Evolutionary conservation across 2,888 invertebrate genomes (phyloP).

Genomic region (Cetonia aurata): DNA sequence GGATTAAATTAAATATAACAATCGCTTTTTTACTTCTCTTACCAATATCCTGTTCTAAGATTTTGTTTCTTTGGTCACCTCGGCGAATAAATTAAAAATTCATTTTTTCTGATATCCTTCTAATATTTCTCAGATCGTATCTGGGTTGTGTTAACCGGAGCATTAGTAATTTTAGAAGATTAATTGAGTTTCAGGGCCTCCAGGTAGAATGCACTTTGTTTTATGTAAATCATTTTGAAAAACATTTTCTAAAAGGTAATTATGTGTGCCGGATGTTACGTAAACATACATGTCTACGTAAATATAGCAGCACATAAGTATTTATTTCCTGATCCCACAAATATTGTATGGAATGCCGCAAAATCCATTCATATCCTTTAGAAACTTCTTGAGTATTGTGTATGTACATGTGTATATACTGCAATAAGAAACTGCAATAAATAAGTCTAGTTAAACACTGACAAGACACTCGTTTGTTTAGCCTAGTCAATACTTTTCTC

Average conservation of each 20-base stretch:
- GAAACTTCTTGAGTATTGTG: too few relatives aligned
- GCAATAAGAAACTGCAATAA: too few relatives aligned
- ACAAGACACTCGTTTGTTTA: too few relatives aligned
- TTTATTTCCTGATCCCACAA: constrained; percentile 19
- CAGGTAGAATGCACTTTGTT: constrained; percentile 37
- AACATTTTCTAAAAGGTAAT: constrained; percentile 23
- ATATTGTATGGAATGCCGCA: neutral
- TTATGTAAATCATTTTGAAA: constrained; percentile 24
- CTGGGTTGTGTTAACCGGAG: constrained; percentile 25
- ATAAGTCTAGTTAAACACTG: too few relatives aligned
- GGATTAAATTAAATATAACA: constrained; percentile 29
- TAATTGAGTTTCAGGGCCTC: constrained; percentile 36
- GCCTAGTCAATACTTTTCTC: too few relatives aligned
- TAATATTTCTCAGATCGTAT: constrained; percentile 36
- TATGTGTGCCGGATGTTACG: constrained; percentile 29
- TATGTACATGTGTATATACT: too few relatives aligned
- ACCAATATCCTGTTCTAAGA: constrained; percentile 28
- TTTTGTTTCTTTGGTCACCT: constrained; percentile 12
- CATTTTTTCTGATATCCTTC: constrained; percentile 38
- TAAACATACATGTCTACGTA: neutral
- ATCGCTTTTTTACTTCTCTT: constrained; percentile 22
- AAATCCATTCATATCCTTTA: neutral
- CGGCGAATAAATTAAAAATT: constrained; percentile 24
- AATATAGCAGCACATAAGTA: constrained; percentile 1
- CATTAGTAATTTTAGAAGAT: constrained; percentile 29